These are phyloP conservation scores for Sebastes diploproa DNA, from an alignment of 2,797 vertebrate genomes.

Conservation along the genomic window DNA sequence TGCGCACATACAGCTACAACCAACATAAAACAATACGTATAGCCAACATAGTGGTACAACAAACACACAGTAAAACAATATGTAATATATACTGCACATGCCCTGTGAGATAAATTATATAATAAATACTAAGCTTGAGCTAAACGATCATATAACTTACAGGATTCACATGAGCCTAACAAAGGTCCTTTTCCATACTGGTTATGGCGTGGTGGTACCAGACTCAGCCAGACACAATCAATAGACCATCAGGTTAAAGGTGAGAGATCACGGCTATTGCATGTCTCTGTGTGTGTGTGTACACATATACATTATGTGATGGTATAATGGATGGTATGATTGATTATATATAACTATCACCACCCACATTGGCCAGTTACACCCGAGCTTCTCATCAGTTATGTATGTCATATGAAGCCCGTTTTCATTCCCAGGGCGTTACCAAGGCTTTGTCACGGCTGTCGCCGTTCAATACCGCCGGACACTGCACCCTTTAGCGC, in stretches of 20 bases:
- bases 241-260: conserved; percentile 65
- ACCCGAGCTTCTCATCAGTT: conserved; percentile 48
- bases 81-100: background rate
- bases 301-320: background rate
- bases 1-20: no score
- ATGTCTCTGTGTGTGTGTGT: background rate
- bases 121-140: background rate
- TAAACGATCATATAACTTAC: background rate
- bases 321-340: background rate
- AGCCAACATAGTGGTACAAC: no score
- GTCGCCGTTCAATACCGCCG: no score
- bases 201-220: conserved; percentile 2
- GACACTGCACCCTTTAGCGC: no score
- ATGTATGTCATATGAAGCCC: background rate
- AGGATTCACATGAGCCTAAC: background rate
- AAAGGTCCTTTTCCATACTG: background rate
- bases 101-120: no score
- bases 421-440: no score
- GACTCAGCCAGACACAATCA: conserved; percentile 69
- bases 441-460: no score
- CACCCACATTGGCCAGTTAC: conserved; percentile 22
- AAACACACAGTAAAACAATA: no score
- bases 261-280: conserved; percentile 54
- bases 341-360: background rate
- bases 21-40: no score